Percentiles rank a stretch among this genome's conserved stretches.
Conservation (phyloP, 2,888 invertebrate species). For the Phalera bucephala region DNA sequence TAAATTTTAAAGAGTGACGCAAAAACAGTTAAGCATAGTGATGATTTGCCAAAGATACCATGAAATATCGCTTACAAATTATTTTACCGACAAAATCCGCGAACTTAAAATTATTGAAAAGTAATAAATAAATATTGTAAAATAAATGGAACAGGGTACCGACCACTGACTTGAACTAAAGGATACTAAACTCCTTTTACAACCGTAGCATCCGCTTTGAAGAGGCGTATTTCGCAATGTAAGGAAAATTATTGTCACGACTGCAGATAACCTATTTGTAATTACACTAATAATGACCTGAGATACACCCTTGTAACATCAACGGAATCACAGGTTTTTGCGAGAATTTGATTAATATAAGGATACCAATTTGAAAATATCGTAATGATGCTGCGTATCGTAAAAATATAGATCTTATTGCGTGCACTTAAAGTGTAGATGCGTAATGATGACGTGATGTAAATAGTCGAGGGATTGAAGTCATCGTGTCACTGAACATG, state of each 20-base stretch:
- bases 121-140: no score
- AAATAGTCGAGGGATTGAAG: not conserved
- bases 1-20: not conserved
- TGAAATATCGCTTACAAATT: not conserved
- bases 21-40: not conserved
- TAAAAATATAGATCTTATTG: not conserved
- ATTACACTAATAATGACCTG: not conserved
- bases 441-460: not conserved
- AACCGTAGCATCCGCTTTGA: slow-evolving; percentile 17
- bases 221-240: slow-evolving; percentile 20
- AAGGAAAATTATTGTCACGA: slow-evolving; percentile 26
- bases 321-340: slow-evolving; percentile 8
- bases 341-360: not conserved
- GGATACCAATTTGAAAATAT: not conserved
- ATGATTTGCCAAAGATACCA: not conserved
- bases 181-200: slow-evolving; percentile 9
- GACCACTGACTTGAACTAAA: slow-evolving; percentile 15
- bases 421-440: not conserved
- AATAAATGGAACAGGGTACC: no score
- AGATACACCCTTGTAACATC: slow-evolving; percentile 2
- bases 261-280: not conserved
- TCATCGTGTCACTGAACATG: not conserved
- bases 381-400: not conserved
- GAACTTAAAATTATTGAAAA: slow-evolving; percentile 2
- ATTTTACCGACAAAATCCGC: not conserved